These are phyloP conservation scores for Sturnus vulgaris DNA, from an alignment of 2,113 vertebrate species.

Conservation along the genomic window DNA sequence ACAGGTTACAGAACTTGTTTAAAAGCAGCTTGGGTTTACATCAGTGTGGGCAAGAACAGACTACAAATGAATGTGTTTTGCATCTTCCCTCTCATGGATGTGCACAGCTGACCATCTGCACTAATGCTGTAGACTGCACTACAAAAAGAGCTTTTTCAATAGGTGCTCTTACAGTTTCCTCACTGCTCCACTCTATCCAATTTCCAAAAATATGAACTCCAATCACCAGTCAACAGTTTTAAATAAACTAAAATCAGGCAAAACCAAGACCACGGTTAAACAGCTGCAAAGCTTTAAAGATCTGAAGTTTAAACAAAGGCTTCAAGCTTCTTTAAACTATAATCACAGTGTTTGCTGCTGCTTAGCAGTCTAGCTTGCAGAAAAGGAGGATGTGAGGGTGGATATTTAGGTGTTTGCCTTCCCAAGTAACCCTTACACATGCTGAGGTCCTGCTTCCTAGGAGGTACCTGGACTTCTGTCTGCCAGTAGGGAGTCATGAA, in stretches of 20 bases:
- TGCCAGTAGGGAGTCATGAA: fast-evolving
- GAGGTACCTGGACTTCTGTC: background rate
- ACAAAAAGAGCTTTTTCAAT: background rate
- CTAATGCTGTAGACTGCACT: background rate
- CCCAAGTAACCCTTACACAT: background rate
- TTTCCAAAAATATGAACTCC: background rate
- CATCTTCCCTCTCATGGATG: background rate
- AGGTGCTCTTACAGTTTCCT: background rate
- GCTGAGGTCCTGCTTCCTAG: background rate
- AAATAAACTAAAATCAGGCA: background rate
- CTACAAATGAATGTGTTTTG: background rate
- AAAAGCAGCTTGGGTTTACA: background rate
- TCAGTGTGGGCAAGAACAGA: background rate
- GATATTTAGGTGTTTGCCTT: background rate
- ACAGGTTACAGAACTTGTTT: background rate
- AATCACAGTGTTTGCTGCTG: background rate
- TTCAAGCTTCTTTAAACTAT: background rate
- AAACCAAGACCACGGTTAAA: background rate
- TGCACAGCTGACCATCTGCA: background rate
- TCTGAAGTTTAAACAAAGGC: background rate
- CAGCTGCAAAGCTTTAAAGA: background rate
- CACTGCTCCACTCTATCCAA: background rate
- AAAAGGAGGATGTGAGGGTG: background rate
- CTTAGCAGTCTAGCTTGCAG: background rate
- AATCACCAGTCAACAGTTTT: background rate